Base-by-base conservation (phyloP, 2,888 invertebrate genomes). In the Bedellia somnulentella region DNA sequence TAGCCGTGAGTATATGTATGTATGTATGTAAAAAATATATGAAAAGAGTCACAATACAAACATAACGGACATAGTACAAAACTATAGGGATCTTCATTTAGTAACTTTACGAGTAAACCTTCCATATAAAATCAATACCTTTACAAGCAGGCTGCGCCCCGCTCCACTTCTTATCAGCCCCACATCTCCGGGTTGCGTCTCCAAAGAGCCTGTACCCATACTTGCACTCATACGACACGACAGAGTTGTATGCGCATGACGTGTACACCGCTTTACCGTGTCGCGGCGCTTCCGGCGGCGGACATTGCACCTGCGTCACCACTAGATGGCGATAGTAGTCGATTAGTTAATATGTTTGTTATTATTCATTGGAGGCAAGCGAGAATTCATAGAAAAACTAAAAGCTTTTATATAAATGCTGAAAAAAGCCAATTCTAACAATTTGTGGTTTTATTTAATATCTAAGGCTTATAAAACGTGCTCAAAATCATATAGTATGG, bases 161-260 rank as follows among this genome's bases (percentile, higher is more conserved):
- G 13, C 92, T 89, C 98, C 98, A 99, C 52, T 89, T 88, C 55
- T 90, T 87, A 62, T 97, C 94, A 1, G 95, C 91, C 1, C 93
- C 91, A 59, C 99, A 99, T 25, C 91, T 79, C 42, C 98, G 80
- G 2, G 94, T 94, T 9, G 87, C 82, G 39, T 93, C 90, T 1
- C 98, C 98, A 5, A 92, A 82, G 36, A 98, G 80, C 35, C 90
- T 87, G 70, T 88, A 97, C 6, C 96, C 96, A 50, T 93, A 91
- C 51, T 91, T 89, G 78, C 99, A 99, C 53, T 93, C 93, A 68
- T 98, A 98, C 29, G 89, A 89, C 13, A 97, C 93, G 35, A 93
- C 87, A 0, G 96, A 93, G 59, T 97, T 95, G 80, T 94, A 98
- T 2, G 93, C 91, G 52, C 91, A 85, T 24, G 94, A 92, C 0